phyloP scores from a whole-genome alignment of 2,888 invertebrate genomes.

The Phlogophora meticulosa region DNA sequence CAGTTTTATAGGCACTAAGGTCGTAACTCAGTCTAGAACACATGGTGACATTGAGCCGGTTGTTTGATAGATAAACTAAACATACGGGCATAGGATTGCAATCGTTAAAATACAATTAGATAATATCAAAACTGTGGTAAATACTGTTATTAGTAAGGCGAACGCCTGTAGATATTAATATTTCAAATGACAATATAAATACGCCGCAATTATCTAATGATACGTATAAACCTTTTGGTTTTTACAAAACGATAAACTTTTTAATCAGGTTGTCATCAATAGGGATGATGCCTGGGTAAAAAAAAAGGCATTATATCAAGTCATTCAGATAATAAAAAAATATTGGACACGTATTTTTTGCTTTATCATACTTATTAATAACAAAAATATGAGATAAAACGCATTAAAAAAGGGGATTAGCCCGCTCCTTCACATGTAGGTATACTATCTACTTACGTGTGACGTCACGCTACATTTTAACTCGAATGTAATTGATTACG shows the following conservation, averaged over 20 bases:
- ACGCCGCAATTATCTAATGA: not conserved
- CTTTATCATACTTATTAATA: too few relatives aligned
- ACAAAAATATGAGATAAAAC: too few relatives aligned
- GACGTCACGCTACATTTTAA: too few relatives aligned
- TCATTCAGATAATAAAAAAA: too few relatives aligned
- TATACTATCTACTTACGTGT: too few relatives aligned
- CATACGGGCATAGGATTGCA: constrained; percentile 26
- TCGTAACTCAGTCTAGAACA: constrained; percentile 11
- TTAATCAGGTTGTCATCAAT: not conserved
- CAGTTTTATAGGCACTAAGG: constrained; percentile 38
- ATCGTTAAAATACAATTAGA: constrained; percentile 43
- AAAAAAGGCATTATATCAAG: too few relatives aligned
- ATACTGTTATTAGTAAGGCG: constrained; percentile 16
- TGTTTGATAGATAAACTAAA: constrained; percentile 15
- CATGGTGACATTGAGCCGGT: constrained; percentile 37
- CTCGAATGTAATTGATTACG: too few relatives aligned
- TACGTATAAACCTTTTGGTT: not conserved
- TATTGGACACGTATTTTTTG: too few relatives aligned
- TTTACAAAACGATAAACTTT: not conserved
- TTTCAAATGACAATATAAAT: constrained; percentile 34
- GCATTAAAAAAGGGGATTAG: too few relatives aligned
- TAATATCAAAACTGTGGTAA: constrained; percentile 14
- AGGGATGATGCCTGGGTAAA: too few relatives aligned
- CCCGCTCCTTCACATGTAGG: too few relatives aligned
- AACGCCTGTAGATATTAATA: not conserved